Base-by-base conservation (phyloP, 2,113 vertebrate species). In the Ailuropoda melanoleuca region DNA sequence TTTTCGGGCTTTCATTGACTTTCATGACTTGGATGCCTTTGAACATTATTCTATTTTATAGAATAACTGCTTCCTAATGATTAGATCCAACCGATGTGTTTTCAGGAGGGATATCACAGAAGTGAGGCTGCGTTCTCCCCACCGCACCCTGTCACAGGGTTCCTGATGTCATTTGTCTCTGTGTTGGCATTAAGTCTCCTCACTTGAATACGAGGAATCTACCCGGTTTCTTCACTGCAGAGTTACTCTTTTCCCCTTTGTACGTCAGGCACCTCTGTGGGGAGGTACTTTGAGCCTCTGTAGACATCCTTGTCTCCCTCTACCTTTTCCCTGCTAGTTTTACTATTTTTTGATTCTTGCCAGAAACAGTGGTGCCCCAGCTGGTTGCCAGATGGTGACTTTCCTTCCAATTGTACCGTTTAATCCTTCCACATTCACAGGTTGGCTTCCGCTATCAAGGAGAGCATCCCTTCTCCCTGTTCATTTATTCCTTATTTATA, bases 111-210 rank as follows among this genome's bases (percentile, higher is more conserved):
- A 58, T 34, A 13, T 24, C 64, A 14, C 10, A 34, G 90, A 83
- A 70, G 34, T 6, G 34, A 48, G 17, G 37, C 12, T 58, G 56
- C 0, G 2, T 37, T 31, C 31, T 70, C 23, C 39, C 58, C 24
- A 1, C 1, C 18, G 26, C 9, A 1, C 14, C 74, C n/a, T 3
- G 62, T 4, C 11, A 10, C 4, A 21, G n/a, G 39, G 19, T 31
- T 3, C 24, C 4, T 48, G 9, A 17, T 4, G 31, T 8, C 4
- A 4, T 13, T 17, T 11, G 62, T 23, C 58, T 87, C 60, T 46
- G 6, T 8, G 34, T 29, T 8, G 19, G 6, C 13, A 1, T 24
- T 23, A 4, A 39, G 26, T 4, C 4, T 62, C 24, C 11, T 11
- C 21, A 17, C 18, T 24, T 77, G 24, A 15, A 23, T 23, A 6